Percentiles rank a stretch among this genome's conserved stretches.
phyloP scores from a whole-genome alignment of 2,888 invertebrate genomes.

The Schizaphis graminum region DNA sequence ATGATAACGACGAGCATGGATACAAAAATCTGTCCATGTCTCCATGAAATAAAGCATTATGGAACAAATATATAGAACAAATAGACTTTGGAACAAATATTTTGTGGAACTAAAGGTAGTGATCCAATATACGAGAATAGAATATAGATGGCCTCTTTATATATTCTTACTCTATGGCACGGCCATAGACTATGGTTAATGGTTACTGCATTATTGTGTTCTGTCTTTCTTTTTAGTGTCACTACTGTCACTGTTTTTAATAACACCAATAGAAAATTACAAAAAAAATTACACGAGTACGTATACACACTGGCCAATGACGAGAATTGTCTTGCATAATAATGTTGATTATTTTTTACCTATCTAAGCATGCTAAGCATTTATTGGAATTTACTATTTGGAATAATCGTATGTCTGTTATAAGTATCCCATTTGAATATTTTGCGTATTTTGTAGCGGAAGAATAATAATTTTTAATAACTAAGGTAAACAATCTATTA shows the following conservation, averaged over 20 bases:
- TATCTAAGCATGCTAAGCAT: neutral
- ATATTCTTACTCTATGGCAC: too few species aligned
- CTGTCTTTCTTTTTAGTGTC: too few species aligned
- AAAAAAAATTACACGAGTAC: neutral
- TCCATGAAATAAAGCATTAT: neutral
- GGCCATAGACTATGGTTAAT: too few species aligned
- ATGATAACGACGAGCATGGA: conserved; percentile 20
- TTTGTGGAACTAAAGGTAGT: too few species aligned
- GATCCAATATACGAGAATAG: too few species aligned
- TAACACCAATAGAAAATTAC: neutral
- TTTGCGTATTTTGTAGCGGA: neutral
- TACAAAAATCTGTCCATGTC: conserved; percentile 4
- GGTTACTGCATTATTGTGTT: too few species aligned
- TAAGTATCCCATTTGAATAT: neutral
- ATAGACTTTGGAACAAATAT: too few species aligned
- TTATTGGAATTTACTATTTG: neutral
- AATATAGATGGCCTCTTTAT: too few species aligned
- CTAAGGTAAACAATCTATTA: neutral
- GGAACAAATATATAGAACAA: too few species aligned
- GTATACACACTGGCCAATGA: neutral
- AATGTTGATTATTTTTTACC: neutral
- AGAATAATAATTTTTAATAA: neutral
- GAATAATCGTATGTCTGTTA: too few species aligned
- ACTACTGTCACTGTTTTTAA: too few species aligned
- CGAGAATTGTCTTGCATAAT: neutral